Base-by-base conservation (phyloP, 2,113 vertebrate species). In the Anas platyrhynchos region DNA sequence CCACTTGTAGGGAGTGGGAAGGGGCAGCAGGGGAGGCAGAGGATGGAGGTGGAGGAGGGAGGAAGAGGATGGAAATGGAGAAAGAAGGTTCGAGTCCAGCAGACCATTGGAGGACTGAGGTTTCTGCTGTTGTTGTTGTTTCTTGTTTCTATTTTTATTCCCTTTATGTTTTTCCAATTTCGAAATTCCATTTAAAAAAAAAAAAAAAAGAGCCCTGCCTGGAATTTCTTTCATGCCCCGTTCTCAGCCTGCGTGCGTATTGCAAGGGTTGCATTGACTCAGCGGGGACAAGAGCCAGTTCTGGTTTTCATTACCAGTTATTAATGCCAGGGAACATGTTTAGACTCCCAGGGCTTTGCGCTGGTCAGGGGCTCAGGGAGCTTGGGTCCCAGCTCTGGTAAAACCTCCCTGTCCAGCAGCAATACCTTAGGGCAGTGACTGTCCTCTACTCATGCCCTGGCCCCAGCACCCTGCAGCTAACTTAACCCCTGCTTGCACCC, bases 301-400 rank as follows among this genome's bases (percentile, higher is more conserved):
- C 98, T 99, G 98, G 96, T 98, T 98, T 98, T 97, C 96, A 98
- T 98, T 98, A 98, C 83, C 91, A 72, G 52, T 98, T 98, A 98
- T 98, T 98, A 98, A 98, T 98, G 96, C 97, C 97, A 96, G 96
- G 95, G 97, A 94, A 96, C 38, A 58, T 96, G 97, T 98, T 98
- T 97, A 97, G 92, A 93, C 93, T 96, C 93, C 56, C 94, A 79
- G 75, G 96, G 96, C 96, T 96, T 94, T 95, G 90, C n/a, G 58
- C 95, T 97, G 98, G 94, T 97, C 97, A 93, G 95, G 91, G 95
- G 94, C 97, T 92, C 50, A 31, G 97, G 93, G 96, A 97, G 96
- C 97, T 97, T 86, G 48, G 97, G 96, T 89, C 80, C 97, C 97
- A 66, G 92, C 96, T 79, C 96, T 95, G 95, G 91, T 84, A 87